Evolutionary conservation across 2,797 vertebrate species (phyloP), one percentile per base, ranked within the genome.

Genomic region (Lophius americanus): DNA sequence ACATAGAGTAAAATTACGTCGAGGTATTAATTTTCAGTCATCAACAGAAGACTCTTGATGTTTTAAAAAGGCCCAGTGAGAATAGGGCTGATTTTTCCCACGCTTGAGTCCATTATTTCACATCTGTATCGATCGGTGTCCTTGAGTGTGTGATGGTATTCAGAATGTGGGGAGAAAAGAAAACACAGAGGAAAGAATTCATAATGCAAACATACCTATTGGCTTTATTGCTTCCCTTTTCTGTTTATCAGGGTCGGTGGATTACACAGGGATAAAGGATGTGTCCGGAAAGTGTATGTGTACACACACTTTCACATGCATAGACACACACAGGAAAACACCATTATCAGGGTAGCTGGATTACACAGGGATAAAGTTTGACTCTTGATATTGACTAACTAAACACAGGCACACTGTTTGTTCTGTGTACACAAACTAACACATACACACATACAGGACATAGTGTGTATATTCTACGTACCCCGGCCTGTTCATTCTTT

Each of bases 381-480:
- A 79, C 85, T 86, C 70, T 74, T 86, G 66, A 75, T 88, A 88
- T 90, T 89, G 81, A 88, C 60, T 75, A 83, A 82, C 75, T 83
- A 78, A 80, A 80, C 74, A 84, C 68, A 79, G 48, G 49, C 52
- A 69, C 58, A 48, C 42, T 23, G 23, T 23, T 23, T 23, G 23
- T 23, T 23, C 23, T 23, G 23, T 23, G 23, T 23, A 65, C 52
- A 50, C 51, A 62, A 42, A 53, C 35, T 39, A 46, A 60, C 43
- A 54, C 10, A 56, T 9, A 51, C n/a, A 41, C 14, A 50, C 51
- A 50, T 39, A 47, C 56, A 42, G 23, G 23, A 23, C 23, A 23
- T 23, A 23, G 23, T 23, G 23, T 23, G 23, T 23, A 23, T 23
- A 23, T 23, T 23, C 23, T 23, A 23, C 23, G 23, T 23, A 23